Conservation (phyloP, 2,797 vertebrate species). For the Loris lydekkerianus region DNA sequence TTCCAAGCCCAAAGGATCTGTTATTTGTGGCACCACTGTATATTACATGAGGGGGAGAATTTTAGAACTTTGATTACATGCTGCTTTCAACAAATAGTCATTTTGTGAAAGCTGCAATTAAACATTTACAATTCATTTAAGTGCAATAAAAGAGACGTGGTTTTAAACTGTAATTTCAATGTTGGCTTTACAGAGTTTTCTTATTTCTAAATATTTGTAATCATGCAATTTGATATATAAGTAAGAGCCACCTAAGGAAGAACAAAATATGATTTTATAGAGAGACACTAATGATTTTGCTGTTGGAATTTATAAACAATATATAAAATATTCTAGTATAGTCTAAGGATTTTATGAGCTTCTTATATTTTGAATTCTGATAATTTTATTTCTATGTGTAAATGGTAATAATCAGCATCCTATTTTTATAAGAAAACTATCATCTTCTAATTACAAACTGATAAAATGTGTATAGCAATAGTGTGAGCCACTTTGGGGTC, state of each 20-base stretch:
- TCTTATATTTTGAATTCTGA: conserved; percentile 9
- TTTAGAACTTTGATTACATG: conserved; percentile 67
- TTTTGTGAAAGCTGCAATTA: conserved; percentile 78
- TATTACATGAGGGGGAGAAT: conserved; percentile 32
- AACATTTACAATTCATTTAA: conserved; percentile 81
- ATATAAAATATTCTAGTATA: conserved; percentile 27
- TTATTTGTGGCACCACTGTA: conserved; percentile 43
- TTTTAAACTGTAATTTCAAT: conserved; percentile 70
- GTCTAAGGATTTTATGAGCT: background rate
- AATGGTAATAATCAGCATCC: background rate
- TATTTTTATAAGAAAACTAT: conserved; percentile 11
- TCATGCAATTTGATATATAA: conserved; percentile 13
- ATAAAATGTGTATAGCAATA: conserved; percentile 32
- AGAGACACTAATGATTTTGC: background rate
- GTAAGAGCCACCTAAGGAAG: conserved; percentile 7
- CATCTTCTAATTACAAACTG: conserved; percentile 62
- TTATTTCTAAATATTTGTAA: conserved; percentile 71
- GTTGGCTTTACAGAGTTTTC: conserved; percentile 50
- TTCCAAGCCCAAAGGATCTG: conserved; percentile 63
- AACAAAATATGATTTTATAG: conserved; percentile 47
- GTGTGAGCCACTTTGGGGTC: conserved; percentile 61
- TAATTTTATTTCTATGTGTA: conserved; percentile 47
- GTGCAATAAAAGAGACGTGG: conserved; percentile 62
- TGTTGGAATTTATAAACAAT: conserved; percentile 18
- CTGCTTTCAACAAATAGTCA: conserved; percentile 67